These are phyloP conservation scores for Dipodomys stephensi DNA, from an alignment of 2,113 vertebrate genomes.

Conservation along the genomic window DNA sequence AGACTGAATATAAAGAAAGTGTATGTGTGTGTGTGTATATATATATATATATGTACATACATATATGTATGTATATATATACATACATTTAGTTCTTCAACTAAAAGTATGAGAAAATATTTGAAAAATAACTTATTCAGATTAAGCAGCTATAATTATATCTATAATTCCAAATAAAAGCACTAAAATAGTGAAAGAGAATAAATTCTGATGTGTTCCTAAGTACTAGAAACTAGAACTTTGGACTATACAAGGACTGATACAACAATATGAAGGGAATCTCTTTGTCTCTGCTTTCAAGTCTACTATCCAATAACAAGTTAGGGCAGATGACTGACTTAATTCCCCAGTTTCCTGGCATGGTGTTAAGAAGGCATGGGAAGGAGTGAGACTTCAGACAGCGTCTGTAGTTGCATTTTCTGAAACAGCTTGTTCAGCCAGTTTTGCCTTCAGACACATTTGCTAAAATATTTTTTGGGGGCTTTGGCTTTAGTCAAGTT, in stretches of 20 bases:
- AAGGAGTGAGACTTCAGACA: neutral
- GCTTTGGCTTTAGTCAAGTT: neutral
- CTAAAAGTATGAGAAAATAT: neutral
- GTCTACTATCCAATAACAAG: neutral
- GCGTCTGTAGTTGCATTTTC: neutral
- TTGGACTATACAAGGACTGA: no score
- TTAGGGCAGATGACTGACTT: neutral
- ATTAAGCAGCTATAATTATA: neutral
- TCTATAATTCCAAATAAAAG: conserved; percentile 2
- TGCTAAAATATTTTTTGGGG: conserved; percentile 6
- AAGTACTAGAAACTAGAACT: neutral
- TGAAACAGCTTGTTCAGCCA: neutral
- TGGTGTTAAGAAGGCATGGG: neutral
- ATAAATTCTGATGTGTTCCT: neutral
- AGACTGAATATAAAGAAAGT: neutral
- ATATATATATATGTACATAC: no score
- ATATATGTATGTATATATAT: no score
- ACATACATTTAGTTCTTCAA: no score
- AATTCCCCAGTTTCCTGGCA: neutral
- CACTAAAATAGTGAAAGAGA: neutral
- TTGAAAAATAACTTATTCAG: neutral
- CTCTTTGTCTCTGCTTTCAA: neutral
- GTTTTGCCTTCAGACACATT: neutral
- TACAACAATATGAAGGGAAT: no score
- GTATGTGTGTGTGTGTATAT: no score